Base-by-base conservation (phyloP, 1,140 invertebrate genomes). In the Watersipora subatra region DNA sequence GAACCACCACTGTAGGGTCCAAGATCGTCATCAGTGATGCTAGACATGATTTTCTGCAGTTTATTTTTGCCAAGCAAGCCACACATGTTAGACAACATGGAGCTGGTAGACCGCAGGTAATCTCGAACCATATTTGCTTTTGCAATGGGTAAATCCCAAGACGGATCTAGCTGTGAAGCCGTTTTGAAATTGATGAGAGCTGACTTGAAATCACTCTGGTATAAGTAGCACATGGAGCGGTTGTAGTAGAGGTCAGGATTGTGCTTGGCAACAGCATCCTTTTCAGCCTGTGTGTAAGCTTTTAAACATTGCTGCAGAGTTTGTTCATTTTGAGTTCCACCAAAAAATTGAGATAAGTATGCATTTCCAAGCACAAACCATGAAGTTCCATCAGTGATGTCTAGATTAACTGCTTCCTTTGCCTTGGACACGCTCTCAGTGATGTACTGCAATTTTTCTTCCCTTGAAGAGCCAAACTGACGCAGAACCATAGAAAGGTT, bases 351-450 rank as follows among this genome's bases (percentile, higher is more conserved):
- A 61, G 88, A 88, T 55, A 93, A 80, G 75, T 91, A 89, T 1
- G 90, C 88, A 83, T 93, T 93, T 22, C 89, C 91, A 57, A 92
- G 80, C 68, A 91, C 68, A 79, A 83, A 77, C 91, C 91, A 93
- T 0, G 90, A 93, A 19, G 84, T 81, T 19, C 90, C 90, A 83
- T 94, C 91, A 62, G 85, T 85, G 20, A 87, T 84, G 75, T 93
- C 89, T 19, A 91, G 74, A 65, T 87, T 83, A 1, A 94, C 85
- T 19, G 91, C 89, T 73, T 92, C 88, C 77, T 90, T 91, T 0
- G 91, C 91, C 71, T 88, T 84, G 61, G 87, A 85, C 1, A 93
- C 84, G 70, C 90, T 84, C 73, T 86, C 84, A 65, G 87, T 83
- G 28, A 92, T 84, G 71, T 86, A 86, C 66, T 85, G 80, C 27